phyloP scores from a whole-genome alignment of 2,797 vertebrate genomes.

The Pipistrellus nathusii region DNA sequence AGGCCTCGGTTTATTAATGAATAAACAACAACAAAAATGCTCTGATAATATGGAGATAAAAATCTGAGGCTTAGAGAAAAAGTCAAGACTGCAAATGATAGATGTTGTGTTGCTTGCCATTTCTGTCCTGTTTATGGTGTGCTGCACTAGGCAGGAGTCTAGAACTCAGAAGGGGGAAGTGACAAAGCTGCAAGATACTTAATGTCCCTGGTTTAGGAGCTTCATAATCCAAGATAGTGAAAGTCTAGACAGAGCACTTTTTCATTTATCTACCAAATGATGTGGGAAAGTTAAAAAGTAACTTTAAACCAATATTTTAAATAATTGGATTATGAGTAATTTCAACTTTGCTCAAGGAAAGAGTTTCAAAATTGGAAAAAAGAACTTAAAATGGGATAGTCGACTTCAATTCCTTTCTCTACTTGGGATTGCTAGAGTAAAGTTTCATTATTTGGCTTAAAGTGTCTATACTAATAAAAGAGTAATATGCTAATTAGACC shows the following conservation, averaged over 20 bases:
- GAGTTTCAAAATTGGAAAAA: constrained; percentile 51
- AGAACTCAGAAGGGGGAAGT: constrained; percentile 49
- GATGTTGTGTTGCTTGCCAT: background rate
- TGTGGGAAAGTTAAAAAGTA: constrained; percentile 48
- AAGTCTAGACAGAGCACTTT: background rate
- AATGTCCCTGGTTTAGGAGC: background rate
- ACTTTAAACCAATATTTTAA: constrained; percentile 53
- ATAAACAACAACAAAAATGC: background rate
- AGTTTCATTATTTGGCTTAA: constrained; percentile 58
- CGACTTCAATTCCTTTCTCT: constrained; percentile 37
- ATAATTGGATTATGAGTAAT: constrained; percentile 21
- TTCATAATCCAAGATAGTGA: constrained; percentile 35
- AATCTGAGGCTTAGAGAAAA: constrained; percentile 51
- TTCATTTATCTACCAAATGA: constrained; percentile 50
- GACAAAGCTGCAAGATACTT: background rate
- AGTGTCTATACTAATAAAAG: background rate
- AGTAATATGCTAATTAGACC: too few relatives aligned
- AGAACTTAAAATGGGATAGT: constrained; percentile 45
- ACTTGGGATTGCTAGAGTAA: constrained; percentile 44
- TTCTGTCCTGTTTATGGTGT: constrained; percentile 44
- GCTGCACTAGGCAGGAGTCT: background rate
- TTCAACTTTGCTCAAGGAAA: constrained; percentile 28
- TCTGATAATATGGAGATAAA: constrained; percentile 43
- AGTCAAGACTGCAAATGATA: constrained; percentile 18
- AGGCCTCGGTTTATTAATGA: constrained; percentile 38